Evolutionary conservation across 2,888 invertebrate genomes (phyloP).

Genomic region (Eupeodes luniger): DNA sequence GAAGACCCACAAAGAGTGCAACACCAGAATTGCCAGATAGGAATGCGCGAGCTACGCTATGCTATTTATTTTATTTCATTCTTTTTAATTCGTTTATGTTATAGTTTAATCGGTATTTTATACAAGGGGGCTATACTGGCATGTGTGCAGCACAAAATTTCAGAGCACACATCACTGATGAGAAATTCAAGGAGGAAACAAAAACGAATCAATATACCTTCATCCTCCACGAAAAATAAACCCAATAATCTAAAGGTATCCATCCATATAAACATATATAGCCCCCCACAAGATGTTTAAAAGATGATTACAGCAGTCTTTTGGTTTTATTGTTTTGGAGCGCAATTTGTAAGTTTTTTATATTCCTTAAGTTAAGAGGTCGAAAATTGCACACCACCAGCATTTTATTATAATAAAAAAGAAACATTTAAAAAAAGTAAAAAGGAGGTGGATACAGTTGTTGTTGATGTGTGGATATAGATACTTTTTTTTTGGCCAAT

Average conservation of each 20-base stretch:
- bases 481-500: slow-evolving; percentile 29
- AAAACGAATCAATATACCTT: not conserved
- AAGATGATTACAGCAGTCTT: slow-evolving; percentile 55
- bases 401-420: slow-evolving; percentile 47
- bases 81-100: slow-evolving; percentile 23
- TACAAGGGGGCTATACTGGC: slow-evolving; percentile 44
- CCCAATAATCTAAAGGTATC: no score
- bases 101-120: slow-evolving; percentile 60
- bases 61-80: slow-evolving; percentile 34
- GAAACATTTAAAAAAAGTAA: not conserved
- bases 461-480: slow-evolving; percentile 35
- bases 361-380: slow-evolving; percentile 70
- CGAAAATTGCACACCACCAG: slow-evolving; percentile 55
- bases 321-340: slow-evolving; percentile 11
- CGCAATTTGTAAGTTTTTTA: slow-evolving; percentile 72
- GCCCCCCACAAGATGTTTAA: slow-evolving; percentile 60
- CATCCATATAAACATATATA: slow-evolving; percentile 1
- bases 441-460: slow-evolving; percentile 38
- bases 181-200: slow-evolving; percentile 13
- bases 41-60: slow-evolving; percentile 59
- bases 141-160: slow-evolving; percentile 53
- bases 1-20: slow-evolving; percentile 27
- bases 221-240: slow-evolving; percentile 46
- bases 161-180: slow-evolving; percentile 10
- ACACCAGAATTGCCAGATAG: slow-evolving; percentile 58